Conservation (phyloP, 1,140 invertebrate genomes). For the Pseudomyrmex concolor region DNA sequence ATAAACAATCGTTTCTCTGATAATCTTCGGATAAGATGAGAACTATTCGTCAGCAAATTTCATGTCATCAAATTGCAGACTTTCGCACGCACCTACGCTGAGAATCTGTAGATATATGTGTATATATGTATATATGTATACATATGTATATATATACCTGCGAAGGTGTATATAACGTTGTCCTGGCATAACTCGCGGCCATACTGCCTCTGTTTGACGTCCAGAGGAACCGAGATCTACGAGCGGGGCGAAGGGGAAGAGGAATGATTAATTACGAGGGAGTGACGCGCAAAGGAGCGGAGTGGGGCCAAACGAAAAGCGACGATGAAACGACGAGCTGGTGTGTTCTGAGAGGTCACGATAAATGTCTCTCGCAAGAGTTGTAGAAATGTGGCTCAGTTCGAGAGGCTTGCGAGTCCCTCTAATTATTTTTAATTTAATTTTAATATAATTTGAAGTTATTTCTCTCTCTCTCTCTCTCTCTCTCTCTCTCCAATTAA, state of each 20-base stretch:
- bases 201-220: slow-evolving; percentile 81
- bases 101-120: neutral
- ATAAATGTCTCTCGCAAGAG: slow-evolving; percentile 23
- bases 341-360: slow-evolving; percentile 38
- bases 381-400: slow-evolving; percentile 40
- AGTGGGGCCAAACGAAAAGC: slow-evolving; percentile 56
- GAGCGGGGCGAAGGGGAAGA: slow-evolving; percentile 69
- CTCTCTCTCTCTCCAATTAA: neutral
- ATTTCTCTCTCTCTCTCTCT: neutral
- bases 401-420: slow-evolving; percentile 19
- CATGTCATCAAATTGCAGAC: slow-evolving; percentile 11
- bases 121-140: no score
- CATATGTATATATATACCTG: neutral
- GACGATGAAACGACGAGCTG: slow-evolving; percentile 45
- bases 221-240: slow-evolving; percentile 65
- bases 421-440: slow-evolving; percentile 7
- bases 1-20: neutral
- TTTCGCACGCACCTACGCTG: slow-evolving; percentile 14
- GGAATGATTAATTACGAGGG: slow-evolving; percentile 84
- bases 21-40: neutral
- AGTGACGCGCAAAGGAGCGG: slow-evolving; percentile 79
- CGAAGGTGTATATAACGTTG: slow-evolving; percentile 38
- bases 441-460: slow-evolving; percentile 8
- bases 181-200: slow-evolving; percentile 73
- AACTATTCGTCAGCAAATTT: slow-evolving; percentile 3